These are phyloP conservation scores for Eucera pruinosa DNA, from an alignment of 2,888 invertebrate species.

Conservation along the genomic window DNA sequence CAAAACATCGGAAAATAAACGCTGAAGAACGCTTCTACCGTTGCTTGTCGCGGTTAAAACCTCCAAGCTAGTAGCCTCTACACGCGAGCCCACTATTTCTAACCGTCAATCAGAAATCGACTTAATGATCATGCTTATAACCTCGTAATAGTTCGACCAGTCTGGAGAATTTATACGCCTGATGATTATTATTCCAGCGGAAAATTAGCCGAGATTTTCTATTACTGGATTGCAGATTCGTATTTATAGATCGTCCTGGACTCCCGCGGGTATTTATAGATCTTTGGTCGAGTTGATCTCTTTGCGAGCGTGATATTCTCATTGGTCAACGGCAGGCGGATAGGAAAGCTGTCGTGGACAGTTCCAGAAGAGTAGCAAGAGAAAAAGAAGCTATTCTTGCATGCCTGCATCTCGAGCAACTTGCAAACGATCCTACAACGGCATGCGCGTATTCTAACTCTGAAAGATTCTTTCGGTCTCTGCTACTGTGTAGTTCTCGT, in stretches of 20 bases:
- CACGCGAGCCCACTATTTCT: conserved; percentile 11
- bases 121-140: conserved; percentile 43
- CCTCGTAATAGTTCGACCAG: conserved; percentile 53
- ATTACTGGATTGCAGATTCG: conserved; percentile 75
- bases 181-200: conserved; percentile 52
- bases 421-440: conserved; percentile 43
- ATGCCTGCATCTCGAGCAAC: conserved; percentile 42
- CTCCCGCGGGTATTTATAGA: conserved; percentile 67
- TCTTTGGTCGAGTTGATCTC: conserved; percentile 58
- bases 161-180: conserved; percentile 33
- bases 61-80: background rate
- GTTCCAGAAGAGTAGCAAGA: conserved; percentile 55
- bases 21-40: background rate
- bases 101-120: conserved; percentile 34
- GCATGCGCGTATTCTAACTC: conserved; percentile 29
- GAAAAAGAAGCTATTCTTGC: conserved; percentile 57
- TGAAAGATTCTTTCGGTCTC: conserved; percentile 4
- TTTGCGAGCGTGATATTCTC: conserved; percentile 63
- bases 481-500: background rate
- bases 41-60: background rate
- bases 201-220: conserved; percentile 77
- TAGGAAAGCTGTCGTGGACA: conserved; percentile 71
- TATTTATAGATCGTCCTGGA: conserved; percentile 79
- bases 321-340: conserved; percentile 61
- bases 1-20: conserved; percentile 31